These are phyloP conservation scores for Apoderus coryli DNA, from an alignment of 2,888 invertebrate genomes.

Conservation along the genomic window DNA sequence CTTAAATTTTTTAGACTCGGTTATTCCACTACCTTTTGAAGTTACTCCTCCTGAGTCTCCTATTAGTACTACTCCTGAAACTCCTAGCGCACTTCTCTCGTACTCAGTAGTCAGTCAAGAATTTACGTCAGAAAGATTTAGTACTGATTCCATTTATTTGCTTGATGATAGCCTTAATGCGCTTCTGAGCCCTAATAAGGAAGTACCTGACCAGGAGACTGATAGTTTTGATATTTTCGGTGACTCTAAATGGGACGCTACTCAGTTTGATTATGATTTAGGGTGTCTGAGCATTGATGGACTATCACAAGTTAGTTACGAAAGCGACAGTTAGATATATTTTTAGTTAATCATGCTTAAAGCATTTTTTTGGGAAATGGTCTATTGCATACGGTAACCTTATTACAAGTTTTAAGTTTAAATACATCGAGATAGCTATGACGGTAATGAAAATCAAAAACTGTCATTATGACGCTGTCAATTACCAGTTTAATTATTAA, in stretches of 20 bases:
- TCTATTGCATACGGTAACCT: no score
- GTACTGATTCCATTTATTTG: conserved; percentile 24
- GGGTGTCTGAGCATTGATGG: conserved; percentile 26
- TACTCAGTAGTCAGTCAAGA: conserved; percentile 26
- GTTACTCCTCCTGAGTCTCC: conserved; percentile 16
- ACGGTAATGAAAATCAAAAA: no score
- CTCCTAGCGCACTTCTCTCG: conserved; percentile 51
- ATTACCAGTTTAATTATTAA: no score
- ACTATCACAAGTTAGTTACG: conserved; percentile 20
- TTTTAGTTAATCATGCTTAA: no score
- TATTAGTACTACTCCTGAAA: conserved; percentile 43
- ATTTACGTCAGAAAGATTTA: conserved; percentile 29
- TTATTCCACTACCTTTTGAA: conserved; percentile 7
- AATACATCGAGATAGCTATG: no score
- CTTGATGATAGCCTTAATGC: conserved; percentile 35
- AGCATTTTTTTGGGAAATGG: no score
- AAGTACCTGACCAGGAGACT: conserved; percentile 25
- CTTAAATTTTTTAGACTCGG: not conserved
- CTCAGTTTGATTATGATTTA: conserved; percentile 31
- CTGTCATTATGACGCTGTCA: no score
- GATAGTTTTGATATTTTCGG: conserved; percentile 28
- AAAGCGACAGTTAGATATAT: conserved; percentile 1
- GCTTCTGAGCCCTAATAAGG: conserved; percentile 41
- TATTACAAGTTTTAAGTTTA: no score
- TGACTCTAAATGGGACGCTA: conserved; percentile 30